These are phyloP conservation scores for Melanerpes formicivorus DNA, from an alignment of 2,113 vertebrate species.

Conservation along the genomic window DNA sequence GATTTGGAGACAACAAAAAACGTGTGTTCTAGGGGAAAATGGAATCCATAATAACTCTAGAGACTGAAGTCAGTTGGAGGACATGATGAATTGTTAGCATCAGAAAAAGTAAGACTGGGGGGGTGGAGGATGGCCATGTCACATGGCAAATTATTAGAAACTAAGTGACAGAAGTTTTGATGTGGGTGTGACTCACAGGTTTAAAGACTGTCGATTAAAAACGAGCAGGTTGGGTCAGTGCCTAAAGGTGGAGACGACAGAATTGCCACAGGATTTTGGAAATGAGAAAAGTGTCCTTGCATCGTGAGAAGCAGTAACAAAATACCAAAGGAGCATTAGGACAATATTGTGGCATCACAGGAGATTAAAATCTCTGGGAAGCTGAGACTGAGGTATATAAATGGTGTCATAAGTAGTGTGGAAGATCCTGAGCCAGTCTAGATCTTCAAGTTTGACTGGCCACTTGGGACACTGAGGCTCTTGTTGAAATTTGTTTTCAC, in stretches of 20 bases:
- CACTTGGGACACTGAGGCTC: neutral
- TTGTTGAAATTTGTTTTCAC: neutral
- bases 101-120: neutral
- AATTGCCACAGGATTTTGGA: neutral
- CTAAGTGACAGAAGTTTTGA: neutral
- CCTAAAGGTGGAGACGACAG: neutral
- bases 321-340: neutral
- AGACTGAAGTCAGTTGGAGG: neutral
- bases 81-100: neutral
- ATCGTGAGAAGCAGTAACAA: neutral
- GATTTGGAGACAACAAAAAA: neutral
- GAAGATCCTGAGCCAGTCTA: neutral
- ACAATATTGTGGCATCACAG: neutral
- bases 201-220: slow-evolving; percentile 1
- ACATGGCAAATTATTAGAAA: neutral
- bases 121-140: neutral
- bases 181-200: neutral
- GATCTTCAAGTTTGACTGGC: neutral
- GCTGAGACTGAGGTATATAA: neutral
- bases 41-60: neutral
- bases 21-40: neutral
- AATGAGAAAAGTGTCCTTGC: neutral
- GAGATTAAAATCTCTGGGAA: neutral
- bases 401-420: neutral
- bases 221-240: neutral